A percentile compares a stretch with the other conserved stretches of the same genome.
These are phyloP conservation scores for Kryptolebias marmoratus DNA, from an alignment of 2,113 vertebrate species.

Conservation along the genomic window DNA sequence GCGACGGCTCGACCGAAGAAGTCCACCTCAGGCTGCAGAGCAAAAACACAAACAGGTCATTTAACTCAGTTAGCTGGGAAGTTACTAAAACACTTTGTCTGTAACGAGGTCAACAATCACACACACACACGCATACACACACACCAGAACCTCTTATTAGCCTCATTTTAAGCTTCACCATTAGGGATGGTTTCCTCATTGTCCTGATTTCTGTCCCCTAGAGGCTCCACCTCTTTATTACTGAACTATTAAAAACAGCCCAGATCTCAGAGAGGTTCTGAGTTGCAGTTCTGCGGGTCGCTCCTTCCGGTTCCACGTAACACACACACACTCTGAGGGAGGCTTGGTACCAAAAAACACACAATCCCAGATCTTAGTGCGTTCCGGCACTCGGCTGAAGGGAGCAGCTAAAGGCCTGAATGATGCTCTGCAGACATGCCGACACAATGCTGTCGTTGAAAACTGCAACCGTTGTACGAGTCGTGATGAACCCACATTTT, in stretches of 20 bases:
- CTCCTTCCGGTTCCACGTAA: slow-evolving; percentile 30
- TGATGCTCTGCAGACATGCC: no score
- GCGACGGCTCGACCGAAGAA: slow-evolving; percentile 79
- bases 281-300: slow-evolving; percentile 2
- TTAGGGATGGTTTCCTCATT: slow-evolving; percentile 46
- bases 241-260: slow-evolving; percentile 14
- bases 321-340: no score
- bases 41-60: slow-evolving; percentile 11
- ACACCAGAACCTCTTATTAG: slow-evolving; percentile 45
- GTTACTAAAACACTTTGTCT: slow-evolving; percentile 7
- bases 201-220: slow-evolving; percentile 63
- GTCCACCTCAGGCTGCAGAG: slow-evolving; percentile 78
- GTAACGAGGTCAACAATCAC: slow-evolving; percentile 42
- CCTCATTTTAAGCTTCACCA: slow-evolving; percentile 57
- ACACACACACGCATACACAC: slow-evolving; percentile 4
- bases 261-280: background rate
- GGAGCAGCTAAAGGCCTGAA: no score
- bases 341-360: no score
- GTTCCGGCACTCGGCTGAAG: no score
- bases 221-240: slow-evolving; percentile 37
- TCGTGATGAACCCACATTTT: no score
- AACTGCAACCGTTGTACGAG: no score
- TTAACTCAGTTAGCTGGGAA: background rate
- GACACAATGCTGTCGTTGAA: no score
- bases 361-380: no score